These are phyloP conservation scores for Armadillidium nasatum DNA, from an alignment of 1,140 invertebrate species.

Conservation along the genomic window DNA sequence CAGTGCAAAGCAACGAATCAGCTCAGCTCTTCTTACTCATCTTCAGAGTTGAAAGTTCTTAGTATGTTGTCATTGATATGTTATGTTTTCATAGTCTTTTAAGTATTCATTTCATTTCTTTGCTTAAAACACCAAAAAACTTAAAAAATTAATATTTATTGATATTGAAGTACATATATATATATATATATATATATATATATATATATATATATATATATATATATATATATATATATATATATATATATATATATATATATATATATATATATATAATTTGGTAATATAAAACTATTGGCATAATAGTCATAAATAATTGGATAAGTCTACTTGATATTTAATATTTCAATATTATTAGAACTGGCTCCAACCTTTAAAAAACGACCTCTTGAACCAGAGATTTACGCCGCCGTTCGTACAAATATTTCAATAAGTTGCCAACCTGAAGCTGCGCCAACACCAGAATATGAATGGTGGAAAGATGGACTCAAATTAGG, in stretches of 20 bases:
- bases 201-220: too few species aligned
- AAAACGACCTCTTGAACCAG: slow-evolving; percentile 78
- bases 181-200: too few species aligned
- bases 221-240: too few species aligned
- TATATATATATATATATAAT: too few species aligned
- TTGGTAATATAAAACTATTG: too few species aligned
- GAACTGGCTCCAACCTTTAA: slow-evolving; percentile 83
- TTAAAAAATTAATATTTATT: not conserved
- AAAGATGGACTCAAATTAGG: slow-evolving; percentile 78
- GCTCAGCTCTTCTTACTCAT: slow-evolving; percentile 76
- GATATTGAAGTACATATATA: too few species aligned
- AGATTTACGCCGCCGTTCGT: slow-evolving; percentile 82
- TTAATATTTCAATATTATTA: not conserved
- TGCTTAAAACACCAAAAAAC: not conserved
- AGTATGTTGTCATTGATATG: slow-evolving; percentile 48
- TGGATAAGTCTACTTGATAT: too few species aligned
- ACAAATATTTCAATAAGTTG: slow-evolving; percentile 89
- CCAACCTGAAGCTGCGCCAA: slow-evolving; percentile 88
- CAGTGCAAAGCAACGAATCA: slow-evolving; percentile 89
- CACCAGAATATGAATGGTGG: slow-evolving; percentile 82
- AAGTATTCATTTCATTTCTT: slow-evolving; percentile 16
- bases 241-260: too few species aligned
- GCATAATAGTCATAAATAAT: too few species aligned
- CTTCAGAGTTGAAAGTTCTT: slow-evolving; percentile 81
- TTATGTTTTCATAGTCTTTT: slow-evolving; percentile 24